Base-by-base conservation (phyloP, 2,888 invertebrate species). In the Hemistola chrysoprasaria region DNA sequence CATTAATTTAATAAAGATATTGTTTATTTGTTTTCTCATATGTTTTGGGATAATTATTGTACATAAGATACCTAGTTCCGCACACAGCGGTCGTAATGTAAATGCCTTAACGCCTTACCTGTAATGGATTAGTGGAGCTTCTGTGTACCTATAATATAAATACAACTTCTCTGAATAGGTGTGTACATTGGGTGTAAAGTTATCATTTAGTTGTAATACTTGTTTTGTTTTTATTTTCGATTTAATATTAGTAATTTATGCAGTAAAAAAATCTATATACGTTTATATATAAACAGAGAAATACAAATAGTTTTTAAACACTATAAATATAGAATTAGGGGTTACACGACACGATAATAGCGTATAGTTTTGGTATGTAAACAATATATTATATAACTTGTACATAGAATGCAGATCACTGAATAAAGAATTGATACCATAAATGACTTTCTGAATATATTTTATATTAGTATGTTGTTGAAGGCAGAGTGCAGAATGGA, bases 181-280 rank as follows among this genome's bases (percentile, higher is more conserved):
- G 74, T 88, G 87, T 86, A 88, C 82, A 87, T 85, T 85, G 83
- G 85, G 86, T 87, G 87, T 87, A 87, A 79, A 87, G 86, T 79
- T 83, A 82, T 83, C 71, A 61, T 71, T 77, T 70, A 71, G 74
- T 70, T 68, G 4, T 3, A 16, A 72, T 71, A 63, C 40, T 56
- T 53, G 56, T 54, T 63, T 84, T 78, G 69, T 73, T 81, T 73
- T 71, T 83, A 77, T 76, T 74, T 71, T 72, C 76, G 68, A 76
- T 80, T 73, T 73, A 86, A 79, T 83, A 72, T 83, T 87, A 87
- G 83, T 88, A 85, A 88, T 88, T 88, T 88, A 88, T 88, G 87
- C 84, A 65, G 67, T 70, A 66, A 69, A 81, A 41, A 83, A 79
- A 79, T 78, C 70, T 82, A 82, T 82, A 78, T 78, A 83, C 71